Percentiles rank a stretch among this genome's conserved stretches.
These are phyloP conservation scores for Actinia tenebrosa DNA, from an alignment of 64 coral and sea anemone species.

Conservation along the genomic window DNA sequence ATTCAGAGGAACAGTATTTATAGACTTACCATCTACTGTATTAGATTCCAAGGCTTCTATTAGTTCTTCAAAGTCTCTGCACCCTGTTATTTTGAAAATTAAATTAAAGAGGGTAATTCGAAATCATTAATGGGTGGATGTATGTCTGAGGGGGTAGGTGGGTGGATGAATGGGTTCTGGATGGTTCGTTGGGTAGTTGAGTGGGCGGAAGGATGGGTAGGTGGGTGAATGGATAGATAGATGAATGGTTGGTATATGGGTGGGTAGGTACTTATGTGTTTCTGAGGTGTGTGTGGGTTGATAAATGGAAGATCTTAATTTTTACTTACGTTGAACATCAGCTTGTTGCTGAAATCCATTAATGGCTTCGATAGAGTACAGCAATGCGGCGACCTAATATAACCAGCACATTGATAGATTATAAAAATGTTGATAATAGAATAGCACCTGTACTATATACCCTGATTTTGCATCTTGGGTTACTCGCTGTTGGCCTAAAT, in stretches of 20 bases:
- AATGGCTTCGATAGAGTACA: slow-evolving; percentile 48
- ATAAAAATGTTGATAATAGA: too few species aligned
- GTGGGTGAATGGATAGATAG: too few species aligned
- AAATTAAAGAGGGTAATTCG: not conserved
- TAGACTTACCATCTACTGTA: slow-evolving; percentile 7
- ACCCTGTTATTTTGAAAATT: not conserved
- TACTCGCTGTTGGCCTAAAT: not conserved
- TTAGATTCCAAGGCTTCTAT: not conserved
- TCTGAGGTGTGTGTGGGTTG: not conserved
- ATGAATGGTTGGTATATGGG: not conserved
- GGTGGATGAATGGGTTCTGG: too few species aligned
- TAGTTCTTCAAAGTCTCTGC: not conserved
- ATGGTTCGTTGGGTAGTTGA: too few species aligned
- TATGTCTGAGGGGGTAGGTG: too few species aligned
- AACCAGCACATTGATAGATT: too few species aligned
- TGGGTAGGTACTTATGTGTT: not conserved
- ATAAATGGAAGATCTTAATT: not conserved
- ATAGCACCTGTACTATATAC: too few species aligned
- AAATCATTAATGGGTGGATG: too few species aligned
- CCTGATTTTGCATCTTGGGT: too few species aligned
- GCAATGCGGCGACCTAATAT: slow-evolving; percentile 23
- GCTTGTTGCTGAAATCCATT: slow-evolving; percentile 55
- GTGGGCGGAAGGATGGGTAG: too few species aligned
- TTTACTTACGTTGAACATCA: slow-evolving; percentile 23
- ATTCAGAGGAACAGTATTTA: too few species aligned